Evolutionary conservation across 2,797 vertebrate genomes (phyloP).

Genomic region (Argya squamiceps): DNA sequence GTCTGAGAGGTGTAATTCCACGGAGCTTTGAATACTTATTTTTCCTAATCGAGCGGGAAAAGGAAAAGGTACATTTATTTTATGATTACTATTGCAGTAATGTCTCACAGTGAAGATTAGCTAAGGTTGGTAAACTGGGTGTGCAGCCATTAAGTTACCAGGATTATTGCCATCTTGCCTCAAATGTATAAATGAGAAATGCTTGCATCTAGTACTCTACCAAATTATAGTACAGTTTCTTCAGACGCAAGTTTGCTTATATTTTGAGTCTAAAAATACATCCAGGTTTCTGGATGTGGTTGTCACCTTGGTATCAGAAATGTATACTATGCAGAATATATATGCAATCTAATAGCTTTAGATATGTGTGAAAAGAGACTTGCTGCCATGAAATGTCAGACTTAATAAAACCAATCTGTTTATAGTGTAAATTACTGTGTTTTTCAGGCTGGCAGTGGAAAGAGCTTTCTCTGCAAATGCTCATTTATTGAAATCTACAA

Average conservation of each 20-base stretch:
- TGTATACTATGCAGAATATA: background rate
- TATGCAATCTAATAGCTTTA: background rate
- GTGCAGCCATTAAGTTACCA: background rate
- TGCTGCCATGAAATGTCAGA: background rate
- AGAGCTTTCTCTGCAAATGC: slow-evolving; percentile 96
- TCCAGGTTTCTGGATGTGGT: background rate
- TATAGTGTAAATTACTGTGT: slow-evolving; percentile 1
- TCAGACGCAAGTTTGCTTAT: background rate
- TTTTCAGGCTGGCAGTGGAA: slow-evolving; percentile 83
- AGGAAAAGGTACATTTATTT: slow-evolving; percentile 83
- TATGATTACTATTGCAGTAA: background rate
- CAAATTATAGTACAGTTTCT: background rate
- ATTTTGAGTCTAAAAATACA: background rate
- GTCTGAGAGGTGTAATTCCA: slow-evolving; percentile 93
- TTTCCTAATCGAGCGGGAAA: slow-evolving; percentile 93
- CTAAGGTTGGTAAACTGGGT: background rate
- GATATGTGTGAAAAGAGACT: background rate
- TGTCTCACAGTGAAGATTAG: background rate
- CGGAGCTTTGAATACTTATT: slow-evolving; percentile 96
- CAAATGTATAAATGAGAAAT: background rate
- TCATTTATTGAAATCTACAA: slow-evolving; percentile 99
- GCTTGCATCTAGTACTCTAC: background rate
- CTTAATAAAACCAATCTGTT: background rate
- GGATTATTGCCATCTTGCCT: background rate
- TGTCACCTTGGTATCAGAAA: background rate